Conservation (phyloP, 2,888 invertebrate species). For the Clitarchus hookeri region DNA sequence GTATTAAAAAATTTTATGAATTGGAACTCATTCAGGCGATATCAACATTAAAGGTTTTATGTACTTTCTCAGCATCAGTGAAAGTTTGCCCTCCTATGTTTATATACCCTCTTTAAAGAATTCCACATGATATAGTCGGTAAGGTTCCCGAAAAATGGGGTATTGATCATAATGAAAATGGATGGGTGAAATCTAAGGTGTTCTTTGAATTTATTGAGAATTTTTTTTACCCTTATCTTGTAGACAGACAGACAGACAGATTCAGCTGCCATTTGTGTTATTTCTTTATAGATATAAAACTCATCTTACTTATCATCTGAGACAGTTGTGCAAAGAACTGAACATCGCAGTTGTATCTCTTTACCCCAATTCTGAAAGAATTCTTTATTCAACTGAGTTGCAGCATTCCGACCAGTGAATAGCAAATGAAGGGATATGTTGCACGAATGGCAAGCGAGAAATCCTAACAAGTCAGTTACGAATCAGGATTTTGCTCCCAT, state of each 20-base stretch:
- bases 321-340: neutral
- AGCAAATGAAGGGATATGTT: neutral
- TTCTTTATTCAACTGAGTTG: neutral
- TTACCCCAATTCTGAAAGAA: too few relatives aligned
- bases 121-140: conserved; percentile 24
- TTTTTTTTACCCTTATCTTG: neutral
- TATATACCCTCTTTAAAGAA: conserved; percentile 21
- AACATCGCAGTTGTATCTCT: neutral
- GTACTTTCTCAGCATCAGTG: conserved; percentile 22
- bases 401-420: too few relatives aligned
- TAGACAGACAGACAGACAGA: neutral
- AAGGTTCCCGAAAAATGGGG: conserved; percentile 29
- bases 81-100: conserved; percentile 28
- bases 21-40: too few relatives aligned
- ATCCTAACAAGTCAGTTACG: neutral
- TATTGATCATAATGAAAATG: too few relatives aligned
- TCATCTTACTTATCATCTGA: conserved; percentile 1
- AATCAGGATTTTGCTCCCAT: too few relatives aligned
- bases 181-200: conserved; percentile 23
- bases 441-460: too few relatives aligned
- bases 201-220: conserved; percentile 23
- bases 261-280: conserved; percentile 17
- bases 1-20: too few relatives aligned
- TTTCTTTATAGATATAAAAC: neutral
- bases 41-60: conserved; percentile 37